Conservation (phyloP, 2,888 invertebrate genomes). For the Piscicola geometra region DNA sequence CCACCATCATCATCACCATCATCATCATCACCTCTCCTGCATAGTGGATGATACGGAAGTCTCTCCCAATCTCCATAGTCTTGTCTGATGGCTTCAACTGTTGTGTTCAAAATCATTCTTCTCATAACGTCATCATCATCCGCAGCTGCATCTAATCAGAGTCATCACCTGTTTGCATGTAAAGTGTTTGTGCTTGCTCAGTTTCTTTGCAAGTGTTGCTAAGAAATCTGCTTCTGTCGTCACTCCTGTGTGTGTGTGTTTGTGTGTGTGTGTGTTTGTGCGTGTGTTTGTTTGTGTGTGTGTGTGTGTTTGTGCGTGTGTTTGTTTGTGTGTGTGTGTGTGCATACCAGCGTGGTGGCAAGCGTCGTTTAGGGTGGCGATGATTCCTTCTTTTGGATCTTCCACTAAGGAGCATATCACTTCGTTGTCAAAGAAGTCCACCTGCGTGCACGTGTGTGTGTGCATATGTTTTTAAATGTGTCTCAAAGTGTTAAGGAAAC, state of each 20-base stretch:
- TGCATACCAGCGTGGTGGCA: constrained; percentile 84
- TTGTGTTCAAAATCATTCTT: not conserved
- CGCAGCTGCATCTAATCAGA: not conserved
- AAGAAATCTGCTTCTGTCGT: constrained; percentile 77
- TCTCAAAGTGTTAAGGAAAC: too few species aligned
- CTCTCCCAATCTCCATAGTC: constrained; percentile 56
- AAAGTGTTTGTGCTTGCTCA: constrained; percentile 81
- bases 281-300: too few species aligned
- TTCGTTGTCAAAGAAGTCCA: constrained; percentile 89
- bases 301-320: too few species aligned
- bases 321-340: too few species aligned
- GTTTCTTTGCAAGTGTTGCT: constrained; percentile 85
- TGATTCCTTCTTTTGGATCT: constrained; percentile 80
- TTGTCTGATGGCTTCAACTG: constrained; percentile 53
- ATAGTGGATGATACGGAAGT: constrained; percentile 71
- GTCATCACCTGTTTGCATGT: constrained; percentile 61
- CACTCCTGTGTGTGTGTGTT: constrained; percentile 43
- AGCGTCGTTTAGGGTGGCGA: constrained; percentile 92
- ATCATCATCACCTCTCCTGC: constrained; percentile 93
- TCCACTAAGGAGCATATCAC: constrained; percentile 81
- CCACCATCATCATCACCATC: constrained; percentile 58
- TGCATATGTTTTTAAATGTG: not conserved
- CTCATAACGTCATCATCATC: not conserved
- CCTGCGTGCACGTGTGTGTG: constrained; percentile 48
- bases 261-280: too few species aligned